These are phyloP conservation scores for Phalacrocorax brasilianus DNA, from an alignment of 2,113 vertebrate genomes.

Conservation along the genomic window DNA sequence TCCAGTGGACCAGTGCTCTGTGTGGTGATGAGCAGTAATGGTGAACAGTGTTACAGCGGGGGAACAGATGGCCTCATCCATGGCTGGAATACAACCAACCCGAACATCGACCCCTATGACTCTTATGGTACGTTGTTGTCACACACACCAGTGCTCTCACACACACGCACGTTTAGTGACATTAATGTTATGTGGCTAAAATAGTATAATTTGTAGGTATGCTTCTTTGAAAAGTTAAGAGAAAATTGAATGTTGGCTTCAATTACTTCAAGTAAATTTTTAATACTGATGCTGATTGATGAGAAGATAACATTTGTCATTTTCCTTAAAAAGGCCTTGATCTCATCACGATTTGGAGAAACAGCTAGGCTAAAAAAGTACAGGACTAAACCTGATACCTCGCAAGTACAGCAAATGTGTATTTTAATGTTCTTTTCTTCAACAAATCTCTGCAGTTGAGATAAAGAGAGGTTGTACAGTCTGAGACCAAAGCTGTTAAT, in stretches of 20 bases:
- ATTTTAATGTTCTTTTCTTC: neutral
- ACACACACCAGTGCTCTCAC: neutral
- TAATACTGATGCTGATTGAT: neutral
- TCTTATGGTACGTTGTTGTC: conserved; percentile 83
- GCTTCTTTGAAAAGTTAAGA: neutral
- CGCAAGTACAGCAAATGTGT: neutral
- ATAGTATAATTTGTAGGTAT: neutral
- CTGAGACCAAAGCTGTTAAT: neutral
- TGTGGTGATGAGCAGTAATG: conserved; percentile 94
- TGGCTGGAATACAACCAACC: conserved; percentile 95
- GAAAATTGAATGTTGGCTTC: neutral
- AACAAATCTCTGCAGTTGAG: neutral
- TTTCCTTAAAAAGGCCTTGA: neutral
- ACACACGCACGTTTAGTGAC: neutral
- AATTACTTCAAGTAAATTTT: neutral
- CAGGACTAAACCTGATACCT: neutral
- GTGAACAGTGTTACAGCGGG: conserved; percentile 97
- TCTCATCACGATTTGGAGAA: neutral
- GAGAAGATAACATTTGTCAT: neutral
- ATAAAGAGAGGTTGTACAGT: neutral
- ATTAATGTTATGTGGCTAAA: neutral
- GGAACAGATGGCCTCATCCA: conserved; percentile 93
- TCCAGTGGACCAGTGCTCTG: conserved; percentile 92
- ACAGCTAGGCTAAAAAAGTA: neutral
- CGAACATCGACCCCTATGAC: conserved; percentile 96